These are phyloP conservation scores for Lepidotrigona ventralis DNA, from an alignment of 1,140 invertebrate genomes.

Conservation along the genomic window DNA sequence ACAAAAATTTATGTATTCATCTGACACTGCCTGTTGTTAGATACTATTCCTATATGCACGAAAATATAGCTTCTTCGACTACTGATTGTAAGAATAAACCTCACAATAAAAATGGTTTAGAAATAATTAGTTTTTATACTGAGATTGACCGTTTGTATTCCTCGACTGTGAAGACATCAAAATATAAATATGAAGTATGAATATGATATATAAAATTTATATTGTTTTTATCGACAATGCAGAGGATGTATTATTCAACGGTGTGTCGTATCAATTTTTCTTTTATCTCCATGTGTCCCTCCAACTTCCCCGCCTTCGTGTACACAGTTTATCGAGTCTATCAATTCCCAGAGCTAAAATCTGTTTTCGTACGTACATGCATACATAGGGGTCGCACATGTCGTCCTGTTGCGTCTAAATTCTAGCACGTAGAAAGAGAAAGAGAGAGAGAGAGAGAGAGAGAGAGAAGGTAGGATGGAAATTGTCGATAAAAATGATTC, in stretches of 20 bases:
- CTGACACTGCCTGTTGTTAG: neutral
- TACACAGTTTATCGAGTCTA: slow-evolving; percentile 7
- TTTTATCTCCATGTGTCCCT: neutral
- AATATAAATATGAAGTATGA: neutral
- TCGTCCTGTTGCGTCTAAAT: slow-evolving; percentile 33
- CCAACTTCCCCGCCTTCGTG: neutral
- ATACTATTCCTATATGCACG: neutral
- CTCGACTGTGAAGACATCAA: neutral
- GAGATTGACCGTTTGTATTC: neutral
- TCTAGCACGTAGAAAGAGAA: neutral
- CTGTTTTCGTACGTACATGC: neutral
- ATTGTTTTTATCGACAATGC: neutral
- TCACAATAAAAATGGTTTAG: neutral
- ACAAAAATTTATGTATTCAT: no score
- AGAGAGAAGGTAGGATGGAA: neutral
- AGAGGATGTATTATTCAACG: neutral
- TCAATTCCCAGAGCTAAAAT: neutral
- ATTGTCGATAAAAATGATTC: slow-evolving; percentile 15
- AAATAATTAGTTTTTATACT: neutral
- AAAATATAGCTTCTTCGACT: neutral
- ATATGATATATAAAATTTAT: neutral
- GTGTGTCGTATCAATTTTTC: neutral
- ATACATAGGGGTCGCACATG: neutral
- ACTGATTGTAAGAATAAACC: neutral
- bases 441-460: neutral